Conservation (phyloP, 2,888 invertebrate species). For the Melitaea athalia region DNA sequence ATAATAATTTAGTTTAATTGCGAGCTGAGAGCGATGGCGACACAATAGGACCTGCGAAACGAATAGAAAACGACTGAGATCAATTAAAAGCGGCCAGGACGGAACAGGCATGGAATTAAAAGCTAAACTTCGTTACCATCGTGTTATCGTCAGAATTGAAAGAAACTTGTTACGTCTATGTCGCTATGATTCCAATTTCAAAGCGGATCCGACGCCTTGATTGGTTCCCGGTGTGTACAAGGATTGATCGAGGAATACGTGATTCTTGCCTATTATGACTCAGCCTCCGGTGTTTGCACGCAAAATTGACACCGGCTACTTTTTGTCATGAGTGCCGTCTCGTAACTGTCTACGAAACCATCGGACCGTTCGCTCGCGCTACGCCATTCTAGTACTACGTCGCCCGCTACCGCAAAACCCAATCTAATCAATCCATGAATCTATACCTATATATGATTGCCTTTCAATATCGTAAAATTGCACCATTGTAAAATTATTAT, state of each 20-base stretch:
- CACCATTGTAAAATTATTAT: too few species aligned
- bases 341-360: slow-evolving; percentile 17
- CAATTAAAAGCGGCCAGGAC: slow-evolving; percentile 63
- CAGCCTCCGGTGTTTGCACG: slow-evolving; percentile 32
- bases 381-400: not conserved
- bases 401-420: not conserved
- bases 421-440: not conserved
- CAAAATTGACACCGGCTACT: slow-evolving; percentile 33
- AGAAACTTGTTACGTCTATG: slow-evolving; percentile 77
- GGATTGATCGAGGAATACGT: slow-evolving; percentile 55
- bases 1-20: slow-evolving; percentile 28
- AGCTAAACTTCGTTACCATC: slow-evolving; percentile 76
- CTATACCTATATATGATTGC: too few species aligned
- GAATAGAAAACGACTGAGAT: slow-evolving; percentile 67
- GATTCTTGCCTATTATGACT: slow-evolving; percentile 53
- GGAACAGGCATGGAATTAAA: slow-evolving; percentile 66
- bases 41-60: slow-evolving; percentile 54
- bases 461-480: too few species aligned
- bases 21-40: slow-evolving; percentile 14
- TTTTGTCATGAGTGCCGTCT: slow-evolving; percentile 29
- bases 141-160: slow-evolving; percentile 77
- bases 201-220: slow-evolving; percentile 75
- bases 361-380: not conserved
- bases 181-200: slow-evolving; percentile 77
- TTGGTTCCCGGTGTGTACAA: slow-evolving; percentile 67